Base-by-base conservation (phyloP, 2,797 vertebrate genomes). In the Peromyscus nudipes region DNA sequence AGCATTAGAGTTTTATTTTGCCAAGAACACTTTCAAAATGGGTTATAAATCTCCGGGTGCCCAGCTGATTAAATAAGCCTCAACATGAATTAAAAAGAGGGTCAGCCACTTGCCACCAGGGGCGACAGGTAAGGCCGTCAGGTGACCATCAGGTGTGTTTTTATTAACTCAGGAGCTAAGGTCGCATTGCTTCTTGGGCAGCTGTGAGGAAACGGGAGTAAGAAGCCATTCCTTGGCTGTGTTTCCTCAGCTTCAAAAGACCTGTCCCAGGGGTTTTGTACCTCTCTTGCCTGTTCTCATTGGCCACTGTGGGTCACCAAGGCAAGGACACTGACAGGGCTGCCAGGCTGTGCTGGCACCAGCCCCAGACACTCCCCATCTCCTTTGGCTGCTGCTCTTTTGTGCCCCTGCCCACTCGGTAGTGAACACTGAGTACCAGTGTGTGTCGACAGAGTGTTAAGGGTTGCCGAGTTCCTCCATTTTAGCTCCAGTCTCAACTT, bases 1-100 rank as follows among this genome's bases (percentile, higher is more conserved):
- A 21, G 65, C 97, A 84, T 83, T 96, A 77, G 52, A 91, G 84
- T 93, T 96, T 91, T 96, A 46, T 87, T 98, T 97, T 94, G 67
- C 92, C 57, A 86, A 87, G 75, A 92, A 97, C 29, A 83, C 93
- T 96, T 98, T 94, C 31, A 91, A 96, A 87, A 92, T 94, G 89
- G 96, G 95, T 46, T 94, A 85, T 95, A 95, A 96, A 97, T 98
- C 91, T 97, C 86, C 57, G 2, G 0, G 83, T 31, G 21, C 89
- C 65, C 93, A 25, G 77, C 62, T 93, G 92, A 97, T 97, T 95
- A 96, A 77, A 76, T 60, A 96, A 89, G 62, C 57, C 65, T 95
- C 60, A 23, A 89, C 75, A 34, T 79, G 43, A 96, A 83, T 96
- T 93, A 85, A 96, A 95, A 94, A 73, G 89, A 92, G 52, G 29